Evolutionary conservation across 2,797 vertebrate species (phyloP).

Genomic region (Orientallactaga sibirica): DNA sequence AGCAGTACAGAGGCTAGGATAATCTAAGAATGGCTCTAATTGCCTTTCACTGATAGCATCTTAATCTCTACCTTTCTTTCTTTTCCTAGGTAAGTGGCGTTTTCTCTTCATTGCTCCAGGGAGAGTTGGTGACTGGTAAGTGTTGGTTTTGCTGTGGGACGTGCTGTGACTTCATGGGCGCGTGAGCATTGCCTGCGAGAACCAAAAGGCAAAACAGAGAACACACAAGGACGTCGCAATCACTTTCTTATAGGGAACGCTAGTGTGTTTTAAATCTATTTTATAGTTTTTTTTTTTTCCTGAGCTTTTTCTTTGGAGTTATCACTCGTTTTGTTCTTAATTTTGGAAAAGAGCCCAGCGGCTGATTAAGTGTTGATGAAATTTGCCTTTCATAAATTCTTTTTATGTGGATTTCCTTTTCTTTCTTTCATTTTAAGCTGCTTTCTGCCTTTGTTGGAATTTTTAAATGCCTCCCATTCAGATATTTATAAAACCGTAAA

Average conservation of each 20-base stretch:
- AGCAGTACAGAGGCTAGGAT: not conserved
- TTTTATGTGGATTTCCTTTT: slow-evolving; percentile 41
- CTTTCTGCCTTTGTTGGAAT: slow-evolving; percentile 42
- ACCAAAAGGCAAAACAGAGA: not conserved
- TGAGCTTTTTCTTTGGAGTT: slow-evolving; percentile 46
- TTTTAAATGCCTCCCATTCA: not conserved
- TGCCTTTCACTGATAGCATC: not conserved
- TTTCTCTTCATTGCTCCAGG: slow-evolving; percentile 82
- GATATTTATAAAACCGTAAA: slow-evolving; percentile 41
- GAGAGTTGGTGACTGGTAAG: slow-evolving; percentile 87
- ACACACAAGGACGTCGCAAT: not conserved
- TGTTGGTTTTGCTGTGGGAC: slow-evolving; percentile 73
- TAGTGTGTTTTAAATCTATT: slow-evolving; percentile 30
- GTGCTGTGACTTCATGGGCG: slow-evolving; percentile 43
- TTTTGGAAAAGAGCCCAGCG: slow-evolving; percentile 24
- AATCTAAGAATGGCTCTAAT: not conserved
- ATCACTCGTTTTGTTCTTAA: not conserved
- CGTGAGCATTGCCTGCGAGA: slow-evolving; percentile 63
- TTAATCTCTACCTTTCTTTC: slow-evolving; percentile 53
- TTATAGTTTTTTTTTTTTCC: not conserved
- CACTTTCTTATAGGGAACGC: not conserved
- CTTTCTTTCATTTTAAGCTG: not conserved
- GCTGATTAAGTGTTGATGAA: slow-evolving; percentile 53
- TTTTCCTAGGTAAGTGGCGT: slow-evolving; percentile 89
- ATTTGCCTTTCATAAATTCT: slow-evolving; percentile 25